Conservation (phyloP, 1,140 invertebrate species). For the Mercenaria mercenaria region DNA sequence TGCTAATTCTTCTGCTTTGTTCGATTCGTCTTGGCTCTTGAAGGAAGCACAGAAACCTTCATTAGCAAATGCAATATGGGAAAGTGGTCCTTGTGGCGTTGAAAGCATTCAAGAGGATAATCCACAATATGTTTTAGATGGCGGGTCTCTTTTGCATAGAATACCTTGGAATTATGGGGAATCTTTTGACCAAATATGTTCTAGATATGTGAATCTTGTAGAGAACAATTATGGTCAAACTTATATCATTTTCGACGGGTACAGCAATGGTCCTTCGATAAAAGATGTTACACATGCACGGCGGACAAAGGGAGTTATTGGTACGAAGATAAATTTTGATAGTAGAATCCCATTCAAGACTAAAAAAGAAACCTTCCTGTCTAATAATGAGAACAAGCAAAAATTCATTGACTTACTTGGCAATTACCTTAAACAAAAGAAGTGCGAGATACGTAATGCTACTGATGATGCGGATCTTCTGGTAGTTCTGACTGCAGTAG, state of each 20-base stretch:
- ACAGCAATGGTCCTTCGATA: conserved; percentile 19
- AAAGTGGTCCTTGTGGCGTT: not conserved
- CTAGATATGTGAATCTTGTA: conserved; percentile 23
- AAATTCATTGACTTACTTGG: conserved; percentile 62
- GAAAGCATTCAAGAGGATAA: not conserved
- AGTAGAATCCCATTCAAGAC: conserved; percentile 1
- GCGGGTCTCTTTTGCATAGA: conserved; percentile 36
- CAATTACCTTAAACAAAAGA: conserved; percentile 28
- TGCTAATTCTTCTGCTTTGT: conserved; percentile 44
- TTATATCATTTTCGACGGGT: conserved; percentile 21
- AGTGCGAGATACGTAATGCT: conserved; percentile 28
- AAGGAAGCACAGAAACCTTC: conserved; percentile 57
- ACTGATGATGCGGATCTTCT: conserved; percentile 20
- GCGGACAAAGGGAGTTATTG: not conserved
- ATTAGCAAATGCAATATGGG: conserved; percentile 68
- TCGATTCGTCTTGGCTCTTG: conserved; percentile 52
- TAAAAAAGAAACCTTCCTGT: conserved; percentile 62
- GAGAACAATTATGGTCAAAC: not conserved
- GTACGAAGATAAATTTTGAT: not conserved
- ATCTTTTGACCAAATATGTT: not conserved
- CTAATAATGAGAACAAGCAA: conserved; percentile 58
- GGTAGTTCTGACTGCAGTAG: not conserved
- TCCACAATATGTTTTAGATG: conserved; percentile 59
- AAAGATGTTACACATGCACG: conserved; percentile 36
- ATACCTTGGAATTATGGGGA: conserved; percentile 9